Conservation (phyloP, 1,140 invertebrate species). For the Whitmania pigra region DNA sequence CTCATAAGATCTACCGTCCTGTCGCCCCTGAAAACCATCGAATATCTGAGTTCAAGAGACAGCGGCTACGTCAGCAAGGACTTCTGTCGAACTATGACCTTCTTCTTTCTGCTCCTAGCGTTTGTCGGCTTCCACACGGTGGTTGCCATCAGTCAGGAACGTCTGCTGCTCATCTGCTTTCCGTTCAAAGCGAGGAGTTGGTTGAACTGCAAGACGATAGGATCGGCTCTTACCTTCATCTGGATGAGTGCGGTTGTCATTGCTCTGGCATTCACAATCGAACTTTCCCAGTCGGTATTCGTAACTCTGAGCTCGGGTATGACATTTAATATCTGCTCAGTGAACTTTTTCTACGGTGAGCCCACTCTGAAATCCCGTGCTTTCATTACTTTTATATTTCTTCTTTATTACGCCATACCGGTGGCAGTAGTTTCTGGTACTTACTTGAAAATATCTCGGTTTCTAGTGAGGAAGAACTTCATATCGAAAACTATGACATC, state of each 20-base stretch:
- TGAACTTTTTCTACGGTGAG: background rate
- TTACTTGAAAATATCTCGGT: slow-evolving; percentile 15
- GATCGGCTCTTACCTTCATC: background rate
- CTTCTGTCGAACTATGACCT: slow-evolving; percentile 3
- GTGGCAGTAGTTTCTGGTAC: background rate
- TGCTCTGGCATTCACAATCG: slow-evolving; percentile 14
- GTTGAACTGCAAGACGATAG: background rate
- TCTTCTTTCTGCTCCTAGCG: slow-evolving; percentile 13
- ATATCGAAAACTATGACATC: background rate
- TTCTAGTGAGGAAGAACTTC: background rate
- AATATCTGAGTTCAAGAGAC: background rate
- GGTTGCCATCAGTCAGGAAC: slow-evolving; percentile 24
- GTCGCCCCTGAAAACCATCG: background rate
- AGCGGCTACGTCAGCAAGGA: background rate
- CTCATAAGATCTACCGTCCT: background rate
- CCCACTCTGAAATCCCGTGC: background rate
- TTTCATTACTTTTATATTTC: slow-evolving; percentile 8
- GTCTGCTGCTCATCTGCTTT: slow-evolving; percentile 22
- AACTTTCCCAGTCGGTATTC: background rate
- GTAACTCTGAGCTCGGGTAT: background rate
- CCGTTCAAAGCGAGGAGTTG: slow-evolving; percentile 16
- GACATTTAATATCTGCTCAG: background rate
- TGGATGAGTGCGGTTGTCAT: slow-evolving; percentile 16
- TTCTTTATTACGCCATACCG: slow-evolving; percentile 21
- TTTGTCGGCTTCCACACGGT: slow-evolving; percentile 21